Percentiles rank a stretch among this genome's conserved stretches.
These are phyloP conservation scores for Callinectes sapidus DNA, from an alignment of 2,888 invertebrate species.

Conservation along the genomic window DNA sequence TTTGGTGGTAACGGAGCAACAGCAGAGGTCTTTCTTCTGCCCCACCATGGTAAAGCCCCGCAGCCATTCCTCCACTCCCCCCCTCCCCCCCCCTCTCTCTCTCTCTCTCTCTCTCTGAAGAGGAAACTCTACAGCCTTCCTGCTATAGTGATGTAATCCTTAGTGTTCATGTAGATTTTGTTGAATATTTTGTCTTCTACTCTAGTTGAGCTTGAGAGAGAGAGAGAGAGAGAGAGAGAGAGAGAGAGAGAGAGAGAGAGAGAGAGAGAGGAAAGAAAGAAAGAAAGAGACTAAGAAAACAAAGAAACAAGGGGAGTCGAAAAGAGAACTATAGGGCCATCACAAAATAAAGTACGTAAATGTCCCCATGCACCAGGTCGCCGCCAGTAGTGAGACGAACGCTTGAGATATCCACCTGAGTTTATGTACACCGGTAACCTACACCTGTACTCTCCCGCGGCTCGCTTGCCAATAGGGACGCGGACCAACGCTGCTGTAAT, in stretches of 20 bases:
- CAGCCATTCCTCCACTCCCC: too few relatives aligned
- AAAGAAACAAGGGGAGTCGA: background rate
- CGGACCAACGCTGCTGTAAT: conserved; percentile 10
- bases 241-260: background rate
- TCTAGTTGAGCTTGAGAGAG: too few relatives aligned
- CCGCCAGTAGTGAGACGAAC: background rate
- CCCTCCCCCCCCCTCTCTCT: too few relatives aligned
- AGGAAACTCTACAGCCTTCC: too few relatives aligned
- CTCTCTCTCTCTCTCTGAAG: too few relatives aligned
- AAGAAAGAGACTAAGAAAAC: background rate
- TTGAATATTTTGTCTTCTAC: too few relatives aligned
- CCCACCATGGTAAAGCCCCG: too few relatives aligned
- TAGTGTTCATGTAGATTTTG: too few relatives aligned
- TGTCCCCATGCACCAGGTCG: background rate
- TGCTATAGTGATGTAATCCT: too few relatives aligned
- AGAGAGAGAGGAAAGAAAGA: background rate
- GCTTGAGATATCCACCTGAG: conserved; percentile 18
- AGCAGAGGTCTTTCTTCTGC: too few relatives aligned
- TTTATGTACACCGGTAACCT: conserved; percentile 7
- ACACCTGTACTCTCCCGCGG: background rate
- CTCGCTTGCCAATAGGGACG: background rate
- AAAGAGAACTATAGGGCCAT: background rate
- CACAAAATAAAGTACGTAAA: background rate
- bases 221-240: background rate
- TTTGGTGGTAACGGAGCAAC: too few relatives aligned